Conservation (phyloP, 2,113 vertebrate genomes). For the Eublepharis macularius region DNA sequence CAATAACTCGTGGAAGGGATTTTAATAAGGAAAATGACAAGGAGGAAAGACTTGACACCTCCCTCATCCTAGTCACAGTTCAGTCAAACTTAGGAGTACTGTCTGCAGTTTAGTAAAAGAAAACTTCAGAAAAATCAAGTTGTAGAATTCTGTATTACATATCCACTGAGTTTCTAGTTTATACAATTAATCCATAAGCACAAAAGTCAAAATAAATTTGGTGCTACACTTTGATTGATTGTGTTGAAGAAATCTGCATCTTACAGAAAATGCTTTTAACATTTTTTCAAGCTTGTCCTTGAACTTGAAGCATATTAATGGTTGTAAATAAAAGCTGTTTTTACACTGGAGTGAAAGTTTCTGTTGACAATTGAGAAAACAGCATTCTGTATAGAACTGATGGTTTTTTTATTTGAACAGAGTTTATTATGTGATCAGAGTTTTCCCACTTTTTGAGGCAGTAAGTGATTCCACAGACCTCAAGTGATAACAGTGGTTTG, state of each 20-base stretch:
- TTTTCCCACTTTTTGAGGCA: background rate
- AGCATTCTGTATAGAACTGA: background rate
- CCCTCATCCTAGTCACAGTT: too few species aligned
- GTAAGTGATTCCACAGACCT: background rate
- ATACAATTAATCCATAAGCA: background rate
- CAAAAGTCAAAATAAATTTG: background rate
- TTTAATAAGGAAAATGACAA: too few species aligned
- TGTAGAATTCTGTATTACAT: too few species aligned
- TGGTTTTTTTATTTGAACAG: background rate
- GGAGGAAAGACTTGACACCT: too few species aligned
- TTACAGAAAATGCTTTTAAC: background rate
- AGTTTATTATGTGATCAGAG: background rate
- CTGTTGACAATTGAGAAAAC: conserved; percentile 14
- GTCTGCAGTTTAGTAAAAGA: too few species aligned
- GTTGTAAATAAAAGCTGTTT: conserved; percentile 14
- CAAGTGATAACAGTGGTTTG: background rate
- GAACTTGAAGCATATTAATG: conserved; percentile 22
- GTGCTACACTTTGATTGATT: background rate
- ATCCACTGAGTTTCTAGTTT: background rate
- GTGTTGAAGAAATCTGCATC: background rate
- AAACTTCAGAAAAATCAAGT: too few species aligned
- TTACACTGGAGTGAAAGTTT: conserved; percentile 33
- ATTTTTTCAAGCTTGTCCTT: background rate
- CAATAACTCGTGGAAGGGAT: too few species aligned
- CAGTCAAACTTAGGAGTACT: too few species aligned